These are phyloP conservation scores for Netelia fuscicornis DNA, from an alignment of 2,888 invertebrate species.

Conservation along the genomic window DNA sequence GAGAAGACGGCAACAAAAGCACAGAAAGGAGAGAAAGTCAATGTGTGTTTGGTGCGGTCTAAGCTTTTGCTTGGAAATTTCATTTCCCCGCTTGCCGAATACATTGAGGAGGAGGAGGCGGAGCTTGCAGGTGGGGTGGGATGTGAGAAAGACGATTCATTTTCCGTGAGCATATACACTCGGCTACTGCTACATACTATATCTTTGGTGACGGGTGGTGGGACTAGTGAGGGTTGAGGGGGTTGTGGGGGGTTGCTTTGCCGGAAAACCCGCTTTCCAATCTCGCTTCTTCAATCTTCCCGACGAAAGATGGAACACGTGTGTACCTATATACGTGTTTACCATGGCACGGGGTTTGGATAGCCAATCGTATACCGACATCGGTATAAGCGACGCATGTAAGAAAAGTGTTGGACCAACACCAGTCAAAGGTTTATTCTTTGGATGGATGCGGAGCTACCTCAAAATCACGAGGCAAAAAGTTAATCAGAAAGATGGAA, in stretches of 20 bases:
- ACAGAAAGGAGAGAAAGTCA: constrained; percentile 22
- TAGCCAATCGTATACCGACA: constrained; percentile 37
- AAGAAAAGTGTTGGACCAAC: not conserved
- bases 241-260: not conserved
- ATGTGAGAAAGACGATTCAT: constrained; percentile 50
- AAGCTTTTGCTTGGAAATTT: constrained; percentile 62
- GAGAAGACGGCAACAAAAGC: not conserved
- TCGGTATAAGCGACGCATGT: not conserved
- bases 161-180: constrained; percentile 46
- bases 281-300: constrained; percentile 65
- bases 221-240: too few relatives aligned
- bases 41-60: constrained; percentile 29
- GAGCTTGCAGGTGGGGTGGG: constrained; percentile 12
- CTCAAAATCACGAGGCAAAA: not conserved
- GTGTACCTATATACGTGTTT: constrained; percentile 56
- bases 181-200: constrained; percentile 9
- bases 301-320: constrained; percentile 59
- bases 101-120: constrained; percentile 25
- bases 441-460: not conserved
- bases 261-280: constrained; percentile 60
- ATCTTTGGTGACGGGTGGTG: constrained; percentile 22
- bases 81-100: constrained; percentile 47
- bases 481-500: constrained; percentile 2
- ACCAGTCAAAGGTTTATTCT: constrained; percentile 37
- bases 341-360: constrained; percentile 33